These are phyloP conservation scores for Hermaeophaga mercurialis DNA, from an alignment of 2,888 invertebrate genomes.

Conservation along the genomic window DNA sequence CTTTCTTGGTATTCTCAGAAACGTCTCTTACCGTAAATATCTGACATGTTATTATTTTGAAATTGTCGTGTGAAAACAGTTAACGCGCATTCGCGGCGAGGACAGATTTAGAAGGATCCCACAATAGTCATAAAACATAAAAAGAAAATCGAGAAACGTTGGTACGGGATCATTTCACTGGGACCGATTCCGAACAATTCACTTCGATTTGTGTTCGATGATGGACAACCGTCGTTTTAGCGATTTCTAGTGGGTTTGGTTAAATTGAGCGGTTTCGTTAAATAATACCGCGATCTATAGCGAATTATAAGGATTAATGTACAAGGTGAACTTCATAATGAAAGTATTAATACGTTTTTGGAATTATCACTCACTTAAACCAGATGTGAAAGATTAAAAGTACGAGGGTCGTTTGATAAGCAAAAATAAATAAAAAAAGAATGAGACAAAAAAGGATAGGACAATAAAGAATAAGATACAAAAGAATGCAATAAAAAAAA, in stretches of 20 bases:
- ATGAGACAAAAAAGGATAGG: too few species aligned
- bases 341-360: slow-evolving; percentile 4
- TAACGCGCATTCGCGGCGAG: slow-evolving; percentile 41
- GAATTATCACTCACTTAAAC: not conserved
- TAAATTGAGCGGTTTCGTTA: slow-evolving; percentile 12
- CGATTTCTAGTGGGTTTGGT: slow-evolving; percentile 16
- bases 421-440: not conserved
- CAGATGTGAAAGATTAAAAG: too few species aligned
- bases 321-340: slow-evolving; percentile 21
- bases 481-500: too few species aligned
- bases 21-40: slow-evolving; percentile 38
- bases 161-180: not conserved
- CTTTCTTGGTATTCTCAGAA: slow-evolving; percentile 10
- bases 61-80: slow-evolving; percentile 38
- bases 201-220: slow-evolving; percentile 1
- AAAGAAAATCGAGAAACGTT: slow-evolving; percentile 15
- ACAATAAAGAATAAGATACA: too few species aligned
- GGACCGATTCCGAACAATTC: slow-evolving; percentile 2
- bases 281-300: slow-evolving; percentile 6
- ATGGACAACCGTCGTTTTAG: slow-evolving; percentile 13
- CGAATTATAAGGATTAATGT: slow-evolving; percentile 14
- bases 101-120: slow-evolving; percentile 49
- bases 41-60: slow-evolving; percentile 46
- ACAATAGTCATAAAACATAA: slow-evolving; percentile 40
- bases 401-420: not conserved